Percentiles rank a stretch among this genome's conserved stretches.
Conservation (phyloP, 2,113 vertebrate genomes). For the Cephalopholis sonnerati region DNA sequence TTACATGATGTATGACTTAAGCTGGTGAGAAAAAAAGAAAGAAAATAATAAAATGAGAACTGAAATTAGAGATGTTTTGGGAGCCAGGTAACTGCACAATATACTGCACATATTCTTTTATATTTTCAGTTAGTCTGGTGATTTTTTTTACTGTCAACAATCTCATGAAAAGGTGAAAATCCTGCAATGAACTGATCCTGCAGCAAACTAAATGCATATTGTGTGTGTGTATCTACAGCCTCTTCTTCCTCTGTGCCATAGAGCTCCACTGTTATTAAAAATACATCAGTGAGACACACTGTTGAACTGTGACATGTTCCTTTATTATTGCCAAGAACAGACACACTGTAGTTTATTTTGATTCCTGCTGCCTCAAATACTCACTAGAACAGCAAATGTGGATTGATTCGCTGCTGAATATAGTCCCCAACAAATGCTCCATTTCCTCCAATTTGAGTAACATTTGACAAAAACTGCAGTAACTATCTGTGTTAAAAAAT, state of each 20-base stretch:
- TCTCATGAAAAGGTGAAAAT: neutral
- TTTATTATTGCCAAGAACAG: too few species aligned
- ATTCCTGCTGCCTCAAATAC: neutral
- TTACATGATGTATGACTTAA: slow-evolving; percentile 15
- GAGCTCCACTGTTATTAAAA: neutral
- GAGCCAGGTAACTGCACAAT: too few species aligned
- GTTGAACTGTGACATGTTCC: too few species aligned
- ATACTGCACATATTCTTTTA: neutral
- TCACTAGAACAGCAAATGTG: too few species aligned
- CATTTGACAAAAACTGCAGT: neutral
- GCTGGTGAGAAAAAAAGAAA: neutral
- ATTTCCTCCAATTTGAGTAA: neutral
- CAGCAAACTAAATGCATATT: neutral
- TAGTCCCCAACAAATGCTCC: neutral
- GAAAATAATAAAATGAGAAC: neutral
- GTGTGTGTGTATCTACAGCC: neutral
- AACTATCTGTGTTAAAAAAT: neutral
- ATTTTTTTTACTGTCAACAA: neutral
- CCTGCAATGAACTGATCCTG: neutral
- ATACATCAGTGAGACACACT: too few species aligned
- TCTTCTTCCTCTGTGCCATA: neutral
- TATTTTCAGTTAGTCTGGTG: too few species aligned
- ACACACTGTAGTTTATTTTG: neutral
- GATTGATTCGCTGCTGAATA: neutral
- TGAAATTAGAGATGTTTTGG: neutral